Base-by-base conservation (phyloP, 2,888 invertebrate genomes). In the Galerucella nymphaeae region DNA sequence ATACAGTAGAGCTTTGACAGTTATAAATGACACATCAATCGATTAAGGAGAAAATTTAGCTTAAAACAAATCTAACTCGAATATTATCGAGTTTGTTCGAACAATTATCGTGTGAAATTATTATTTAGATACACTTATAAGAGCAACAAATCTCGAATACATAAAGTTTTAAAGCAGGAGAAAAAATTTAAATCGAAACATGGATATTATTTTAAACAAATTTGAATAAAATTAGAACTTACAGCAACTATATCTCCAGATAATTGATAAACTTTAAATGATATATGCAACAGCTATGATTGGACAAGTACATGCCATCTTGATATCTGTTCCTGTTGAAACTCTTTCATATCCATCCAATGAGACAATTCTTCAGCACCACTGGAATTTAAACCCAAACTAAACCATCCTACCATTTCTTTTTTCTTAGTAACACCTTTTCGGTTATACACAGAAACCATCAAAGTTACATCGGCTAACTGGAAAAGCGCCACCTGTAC, bases 371-470 rank as follows among this genome's bases (percentile, higher is more conserved):
- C 96, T 84, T 97, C 97, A 68, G 96, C 93, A 23, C 97, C 96
- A 70, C 96, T 96, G 80, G 96, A 94, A 88, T 95, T 96, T 85
- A 95, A 90, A 8, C 98, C 98, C 72, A 98, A 87, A 75, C 96
- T 94, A 88, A 98, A 96, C 97, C 98, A 98, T 74, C 98, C 98
- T 79, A 98, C 94, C 94, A 97, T 96, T 87, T 98, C 97, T 84
- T 97, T 96, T 79, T 96, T 93, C 85, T 97, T 98, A 79, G 94
- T 93, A 85, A 97, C 95, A 80, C 96, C 93, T 77, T 96, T 93
- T 85, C 96, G 94, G 83, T 92, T 93, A 90, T 97, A 97, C 71
- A 97, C 95, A 0, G 96, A 96, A 76, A 97, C 92, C 93, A 97
- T 96, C 78, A 98, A 89, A 1, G 97, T 98, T 68, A 98, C 97